Evolutionary conservation across 2,888 invertebrate genomes (phyloP).

Genomic region (Caenorhabditis parvicauda): DNA sequence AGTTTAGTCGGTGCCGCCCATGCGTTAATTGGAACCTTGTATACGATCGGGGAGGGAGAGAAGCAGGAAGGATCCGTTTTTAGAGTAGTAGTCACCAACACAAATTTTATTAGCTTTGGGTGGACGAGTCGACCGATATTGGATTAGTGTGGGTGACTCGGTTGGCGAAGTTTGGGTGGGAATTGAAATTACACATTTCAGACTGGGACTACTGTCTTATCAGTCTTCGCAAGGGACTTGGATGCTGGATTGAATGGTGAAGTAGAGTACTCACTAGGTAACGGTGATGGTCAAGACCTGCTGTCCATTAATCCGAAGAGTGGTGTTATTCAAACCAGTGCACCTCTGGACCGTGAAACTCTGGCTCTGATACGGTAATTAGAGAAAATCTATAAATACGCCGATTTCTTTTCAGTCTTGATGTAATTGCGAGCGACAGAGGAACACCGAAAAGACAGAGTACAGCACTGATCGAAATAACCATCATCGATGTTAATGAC

Average conservation of each 20-base stretch:
- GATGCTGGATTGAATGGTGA: conserved; percentile 86
- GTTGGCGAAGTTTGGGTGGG: conserved; percentile 7
- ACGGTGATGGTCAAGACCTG: conserved; percentile 36
- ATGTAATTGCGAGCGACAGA: conserved; percentile 60
- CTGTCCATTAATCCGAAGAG: conserved; percentile 89
- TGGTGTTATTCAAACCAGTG: conserved; percentile 86
- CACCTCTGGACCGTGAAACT: conserved; percentile 78
- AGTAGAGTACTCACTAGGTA: conserved; percentile 44
- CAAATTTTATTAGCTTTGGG: neutral
- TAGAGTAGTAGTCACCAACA: neutral
- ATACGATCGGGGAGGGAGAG: too few species aligned
- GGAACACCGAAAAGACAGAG: conserved; percentile 47
- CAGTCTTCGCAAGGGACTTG: conserved; percentile 76
- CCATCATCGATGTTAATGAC: conserved; percentile 59
- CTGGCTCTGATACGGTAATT: conserved; percentile 26
- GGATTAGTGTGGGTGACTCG: conserved; percentile 10
- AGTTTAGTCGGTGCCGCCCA: too few species aligned
- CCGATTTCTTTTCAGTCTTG: conserved; percentile 7
- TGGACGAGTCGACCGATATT: neutral
- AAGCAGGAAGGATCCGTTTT: too few species aligned
- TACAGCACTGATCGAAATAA: conserved; percentile 52
- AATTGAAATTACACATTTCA: conserved; percentile 19
- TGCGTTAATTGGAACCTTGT: too few species aligned
- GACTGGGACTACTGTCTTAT: conserved; percentile 58
- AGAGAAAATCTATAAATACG: neutral